Percentiles rank a stretch among this genome's conserved stretches.
Evolutionary conservation across 2,797 vertebrate species (phyloP).

Genomic region (Karalla daura): DNA sequence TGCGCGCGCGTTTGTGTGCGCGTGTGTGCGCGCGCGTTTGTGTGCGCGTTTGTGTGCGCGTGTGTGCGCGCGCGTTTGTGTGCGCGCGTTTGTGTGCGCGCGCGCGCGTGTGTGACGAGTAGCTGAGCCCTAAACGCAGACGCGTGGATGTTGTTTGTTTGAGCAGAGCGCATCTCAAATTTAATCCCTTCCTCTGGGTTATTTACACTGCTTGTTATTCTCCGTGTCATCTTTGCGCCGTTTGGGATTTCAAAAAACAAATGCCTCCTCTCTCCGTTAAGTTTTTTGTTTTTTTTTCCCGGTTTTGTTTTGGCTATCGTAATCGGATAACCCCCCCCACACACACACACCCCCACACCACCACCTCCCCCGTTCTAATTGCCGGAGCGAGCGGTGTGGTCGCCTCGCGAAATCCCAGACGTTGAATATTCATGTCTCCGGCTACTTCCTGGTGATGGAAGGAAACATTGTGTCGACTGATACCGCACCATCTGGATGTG

Average conservation of each 20-base stretch:
- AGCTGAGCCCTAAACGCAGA: background rate
- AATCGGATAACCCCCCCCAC: constrained; percentile 11
- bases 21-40: too few relatives aligned
- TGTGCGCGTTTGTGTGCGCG: too few relatives aligned
- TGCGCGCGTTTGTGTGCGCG: too few relatives aligned
- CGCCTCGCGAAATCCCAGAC: constrained; percentile 2
- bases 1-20: too few relatives aligned
- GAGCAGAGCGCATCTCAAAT: background rate
- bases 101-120: too few relatives aligned
- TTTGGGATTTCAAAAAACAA: background rate
- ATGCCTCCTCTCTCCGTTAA: too few relatives aligned
- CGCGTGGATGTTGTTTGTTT: background rate
- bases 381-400: background rate
- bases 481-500: constrained; percentile 74
- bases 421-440: constrained; percentile 59
- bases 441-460: constrained; percentile 56
- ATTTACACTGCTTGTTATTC: background rate
- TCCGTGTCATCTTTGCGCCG: background rate
- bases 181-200: background rate
- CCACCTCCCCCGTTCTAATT: background rate
- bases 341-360: too few relatives aligned
- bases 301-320: background rate
- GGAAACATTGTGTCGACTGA: constrained; percentile 61
- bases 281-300: too few relatives aligned
- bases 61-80: too few relatives aligned